Evolutionary conservation across 2,888 invertebrate species (phyloP).

Genomic region (Chrysolina haemoptera): DNA sequence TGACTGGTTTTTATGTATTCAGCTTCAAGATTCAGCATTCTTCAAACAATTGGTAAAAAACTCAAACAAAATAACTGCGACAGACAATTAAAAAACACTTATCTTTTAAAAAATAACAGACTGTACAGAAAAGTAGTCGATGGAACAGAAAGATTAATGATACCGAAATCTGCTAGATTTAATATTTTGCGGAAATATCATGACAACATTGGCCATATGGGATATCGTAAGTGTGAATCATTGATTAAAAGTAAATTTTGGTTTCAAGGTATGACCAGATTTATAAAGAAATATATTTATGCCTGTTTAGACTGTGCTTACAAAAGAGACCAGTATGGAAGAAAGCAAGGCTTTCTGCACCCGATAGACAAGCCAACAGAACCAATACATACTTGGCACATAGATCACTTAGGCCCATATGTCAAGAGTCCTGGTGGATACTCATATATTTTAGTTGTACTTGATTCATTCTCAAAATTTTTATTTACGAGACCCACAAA

Average conservation of each 20-base stretch:
- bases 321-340: slow-evolving; percentile 34
- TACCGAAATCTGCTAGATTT: no score
- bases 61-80: background rate
- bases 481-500: no score
- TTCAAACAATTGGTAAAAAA: background rate
- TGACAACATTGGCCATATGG: background rate
- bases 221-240: slow-evolving; percentile 14
- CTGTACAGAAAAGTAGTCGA: no score
- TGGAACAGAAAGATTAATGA: no score
- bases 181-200: no score
- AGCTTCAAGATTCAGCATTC: background rate
- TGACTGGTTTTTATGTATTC: slow-evolving; percentile 13
- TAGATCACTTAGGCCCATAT: slow-evolving; percentile 46
- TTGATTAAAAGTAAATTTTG: slow-evolving; percentile 25
- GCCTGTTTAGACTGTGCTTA: slow-evolving; percentile 38
- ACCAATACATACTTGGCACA: slow-evolving; percentile 46
- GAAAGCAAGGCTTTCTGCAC: slow-evolving; percentile 37
- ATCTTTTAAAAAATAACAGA: slow-evolving; percentile 3
- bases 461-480: no score
- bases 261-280: slow-evolving; percentile 37
- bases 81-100: background rate
- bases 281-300: slow-evolving; percentile 42
- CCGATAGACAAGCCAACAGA: slow-evolving; percentile 40
- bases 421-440: slow-evolving; percentile 23
- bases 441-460: no score